phyloP scores from a whole-genome alignment of 2,113 vertebrate species.

The Lampris megalopsis region DNA sequence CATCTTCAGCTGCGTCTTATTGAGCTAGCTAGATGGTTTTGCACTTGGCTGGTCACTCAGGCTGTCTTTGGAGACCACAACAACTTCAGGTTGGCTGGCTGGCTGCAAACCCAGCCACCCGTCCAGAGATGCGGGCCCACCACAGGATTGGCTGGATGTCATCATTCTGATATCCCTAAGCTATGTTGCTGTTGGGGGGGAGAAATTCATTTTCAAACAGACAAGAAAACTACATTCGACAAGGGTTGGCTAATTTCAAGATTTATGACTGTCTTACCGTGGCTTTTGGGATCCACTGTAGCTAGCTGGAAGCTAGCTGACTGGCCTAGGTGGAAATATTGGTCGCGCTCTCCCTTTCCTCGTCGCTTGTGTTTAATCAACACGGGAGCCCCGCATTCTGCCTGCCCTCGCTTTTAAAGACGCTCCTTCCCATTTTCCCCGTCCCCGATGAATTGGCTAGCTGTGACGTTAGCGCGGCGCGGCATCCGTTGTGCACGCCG shows the following conservation, averaged over 20 bases:
- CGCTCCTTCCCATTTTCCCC: conserved; percentile 61
- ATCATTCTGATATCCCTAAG: conserved; percentile 23
- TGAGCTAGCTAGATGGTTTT: conserved; percentile 30
- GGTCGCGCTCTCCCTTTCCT: conserved; percentile 63
- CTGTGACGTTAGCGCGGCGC: conserved; percentile 28
- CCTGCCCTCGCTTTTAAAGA: conserved; percentile 40
- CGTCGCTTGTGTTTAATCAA: conserved; percentile 67
- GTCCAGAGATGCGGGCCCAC: conserved; percentile 54
- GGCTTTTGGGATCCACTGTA: conserved; percentile 80
- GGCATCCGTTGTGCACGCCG: conserved; percentile 47
- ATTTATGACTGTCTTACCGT: conserved; percentile 78
- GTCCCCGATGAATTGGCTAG: conserved; percentile 51
- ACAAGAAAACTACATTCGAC: neutral
- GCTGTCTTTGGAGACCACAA: conserved; percentile 43
- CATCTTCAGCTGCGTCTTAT: conserved; percentile 1
- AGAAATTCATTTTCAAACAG: neutral
- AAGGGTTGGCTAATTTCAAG: conserved; percentile 40
- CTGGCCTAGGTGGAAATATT: conserved; percentile 74
- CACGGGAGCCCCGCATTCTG: conserved; percentile 62
- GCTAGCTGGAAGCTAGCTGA: conserved; percentile 81
- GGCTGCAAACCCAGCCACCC: neutral
- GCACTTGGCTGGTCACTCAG: conserved; percentile 67
- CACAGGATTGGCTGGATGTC: conserved; percentile 62
- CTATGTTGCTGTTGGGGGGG: neutral
- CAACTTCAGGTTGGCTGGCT: conserved; percentile 26